Evolutionary conservation across 2,797 vertebrate genomes (phyloP), one percentile per base, ranked within the genome.

Genomic region (Vultur gryphus): DNA sequence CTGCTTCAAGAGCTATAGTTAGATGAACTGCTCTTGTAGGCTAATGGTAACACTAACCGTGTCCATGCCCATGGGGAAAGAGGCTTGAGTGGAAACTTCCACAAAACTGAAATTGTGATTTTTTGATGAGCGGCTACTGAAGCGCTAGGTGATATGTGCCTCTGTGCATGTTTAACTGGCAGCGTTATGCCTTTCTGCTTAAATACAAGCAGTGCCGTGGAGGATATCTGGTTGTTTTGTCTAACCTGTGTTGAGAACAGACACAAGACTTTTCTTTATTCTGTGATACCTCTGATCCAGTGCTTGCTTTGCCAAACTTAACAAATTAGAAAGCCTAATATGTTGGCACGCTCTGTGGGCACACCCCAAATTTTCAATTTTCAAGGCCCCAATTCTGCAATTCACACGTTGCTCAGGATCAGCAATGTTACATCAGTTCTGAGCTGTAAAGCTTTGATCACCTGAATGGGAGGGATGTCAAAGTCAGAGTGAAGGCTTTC

Each of bases 301-400:
- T 85, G 48, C 58, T 84, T 55, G 64, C 35, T 93, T 91, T 95
- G 82, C 79, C 92, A 92, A 92, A 73, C 66, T 85, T 89, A 89
- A 93, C 78, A 89, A 93, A 89, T 94, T 93, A 90, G 75, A 85
- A 96, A 85, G 59, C 69, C 77, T 94, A 70, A 90, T 76, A 52
- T 44, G 57, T 76, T 95, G 70, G 87, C 93, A 79, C 3, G 6
- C 33, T 71, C 23, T 70, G 10, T 55, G 71, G 64, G 52, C 88
- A 95, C 46, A 26, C 82, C 66, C 59, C 51, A 72, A 3, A 55
- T 76, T 76, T 84, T 86, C 58, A 72, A 16, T 71, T 87, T 93
- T 88, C 66, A 90, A 70, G 52, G 84, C 66, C 48, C 15, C 4
- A 14, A 5, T 96, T 89, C 72, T 88, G 61, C 72, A 86, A 20